Conservation (phyloP, 2,113 vertebrate genomes). For the Xenus cinereus region DNA sequence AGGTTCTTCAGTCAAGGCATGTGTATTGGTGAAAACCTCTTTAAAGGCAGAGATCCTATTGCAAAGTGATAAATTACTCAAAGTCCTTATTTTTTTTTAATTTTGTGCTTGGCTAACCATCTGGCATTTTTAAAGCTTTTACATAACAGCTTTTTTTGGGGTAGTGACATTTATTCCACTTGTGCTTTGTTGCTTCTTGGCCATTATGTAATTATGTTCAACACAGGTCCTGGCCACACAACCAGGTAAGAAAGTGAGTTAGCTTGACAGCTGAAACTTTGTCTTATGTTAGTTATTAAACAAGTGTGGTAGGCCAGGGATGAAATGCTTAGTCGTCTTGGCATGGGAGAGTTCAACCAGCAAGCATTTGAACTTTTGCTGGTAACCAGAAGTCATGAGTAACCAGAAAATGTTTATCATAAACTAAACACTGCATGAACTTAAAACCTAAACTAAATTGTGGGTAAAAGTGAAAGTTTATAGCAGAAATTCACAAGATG, state of each 20-base stretch:
- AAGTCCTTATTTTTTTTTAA: not conserved
- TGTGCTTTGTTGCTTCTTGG: not conserved
- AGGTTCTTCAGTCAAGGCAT: not conserved
- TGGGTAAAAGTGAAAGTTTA: not conserved
- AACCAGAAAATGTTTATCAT: not conserved
- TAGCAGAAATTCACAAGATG: not conserved
- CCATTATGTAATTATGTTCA: not conserved
- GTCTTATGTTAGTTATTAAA: not conserved
- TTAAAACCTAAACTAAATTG: not conserved
- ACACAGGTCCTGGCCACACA: not conserved
- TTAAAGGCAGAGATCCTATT: not conserved
- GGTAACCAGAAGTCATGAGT: not conserved
- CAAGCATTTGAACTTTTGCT: not conserved
- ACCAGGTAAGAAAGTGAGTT: not conserved
- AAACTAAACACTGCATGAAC: not conserved
- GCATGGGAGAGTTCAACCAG: not conserved
- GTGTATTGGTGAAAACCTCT: not conserved
- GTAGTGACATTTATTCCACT: not conserved
- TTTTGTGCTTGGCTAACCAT: not conserved
- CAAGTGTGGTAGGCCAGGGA: not conserved
- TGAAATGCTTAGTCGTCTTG: not conserved
- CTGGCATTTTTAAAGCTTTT: not conserved
- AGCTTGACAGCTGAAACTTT: not conserved
- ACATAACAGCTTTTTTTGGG: not conserved
- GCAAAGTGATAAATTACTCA: not conserved